Evolutionary conservation across 2,113 vertebrate species (phyloP), one percentile per base, ranked within the genome.

Genomic region (Planiliza haematocheilus): DNA sequence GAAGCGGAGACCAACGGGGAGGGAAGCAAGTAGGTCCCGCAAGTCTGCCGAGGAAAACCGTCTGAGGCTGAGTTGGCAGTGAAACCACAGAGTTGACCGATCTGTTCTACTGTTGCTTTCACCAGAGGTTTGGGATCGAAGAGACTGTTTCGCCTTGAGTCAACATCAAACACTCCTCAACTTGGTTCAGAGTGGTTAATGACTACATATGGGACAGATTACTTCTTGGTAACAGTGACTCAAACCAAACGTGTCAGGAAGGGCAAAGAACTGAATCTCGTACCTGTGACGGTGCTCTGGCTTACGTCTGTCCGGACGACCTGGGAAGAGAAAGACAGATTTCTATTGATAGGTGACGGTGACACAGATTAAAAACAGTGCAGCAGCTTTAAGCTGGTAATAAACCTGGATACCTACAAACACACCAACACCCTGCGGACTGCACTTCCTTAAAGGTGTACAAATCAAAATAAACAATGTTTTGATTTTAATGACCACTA

Each of bases 221-320:
- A 39, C 24, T 24, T 62, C 64, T 42, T 52, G 50, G 16, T 3
- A 58, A 43, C 8, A 14, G 10, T 42, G 13, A 1, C 0, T 45
- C 24, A 51, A 14, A 4, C 1, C 3, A 1, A 38, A 24, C 8
- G 43, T 7, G 14, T 4, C 36, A 30, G 24, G 34, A 21, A 34
- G 49, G 34, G 36, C 1, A 3, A 24, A 37, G 49, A 61, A 10
- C 2, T 11, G 20, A 14, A 24, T 0, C 1, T 60, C 76, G 62
- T 43, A 92, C 91, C 91, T 92, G 83, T 67, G 86, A 24, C 91
- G 89, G 41, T 91, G 87, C 57, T 91, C 90, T 0, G 90, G 91
- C 21, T 92, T 92, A 0, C 82, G n/a, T n/a, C n/a, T n/a, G n/a
- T n/a, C n/a, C n/a, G n/a, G 62, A 7, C 88, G 91, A 79, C 82